Evolutionary conservation across 2,888 invertebrate genomes (phyloP), one percentile per base, ranked within the genome.

Genomic region (Stenotaenia linearis): DNA sequence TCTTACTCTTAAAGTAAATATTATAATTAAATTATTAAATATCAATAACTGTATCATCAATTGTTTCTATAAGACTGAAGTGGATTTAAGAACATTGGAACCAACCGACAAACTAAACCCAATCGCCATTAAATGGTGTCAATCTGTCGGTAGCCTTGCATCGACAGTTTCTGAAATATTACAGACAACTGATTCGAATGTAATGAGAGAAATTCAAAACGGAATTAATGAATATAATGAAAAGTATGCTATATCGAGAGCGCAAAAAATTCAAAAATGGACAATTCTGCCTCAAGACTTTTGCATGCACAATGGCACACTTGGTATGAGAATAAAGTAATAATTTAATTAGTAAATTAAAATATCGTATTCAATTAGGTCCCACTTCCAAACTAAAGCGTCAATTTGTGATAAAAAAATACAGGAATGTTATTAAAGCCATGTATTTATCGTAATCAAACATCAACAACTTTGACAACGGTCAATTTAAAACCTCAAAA

Each of bases 241-340:
- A 21, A 89, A 89, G 81, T 89, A 91, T 80, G 92, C 95, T 32
- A 92, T 92, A 82, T 96, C 96, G 2, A 92, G 93, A 86, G 96
- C 96, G 37, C 94, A 95, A 85, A 92, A 90, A 85, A 90, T 97
- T 79, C 95, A 96, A 87, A 97, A 96, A 85, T 94, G 95, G 87
- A 88, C 90, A 15, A 90, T 97, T 80, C 88, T 97, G 81, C 94
- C 95, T 0, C 89, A 88, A 30, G 97, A 97, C 86, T 96, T 97
- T 87, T 94, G 95, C 32, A 89, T 95, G 81, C 89, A 90, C 78
- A 93, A 93, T 7, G 96, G 95, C 10, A n/a, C 10, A 9, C 28
- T 69, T 6, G 69, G 69, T 69, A 69, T 9, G 0, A 21, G n/a
- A n/a, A n/a, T n/a, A n/a, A n/a, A n/a, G n/a, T n/a, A n/a, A n/a